Percentiles rank a stretch among this genome's conserved stretches.
Evolutionary conservation across 1,140 invertebrate species (phyloP).

Genomic region (Hycleus cichorii): DNA sequence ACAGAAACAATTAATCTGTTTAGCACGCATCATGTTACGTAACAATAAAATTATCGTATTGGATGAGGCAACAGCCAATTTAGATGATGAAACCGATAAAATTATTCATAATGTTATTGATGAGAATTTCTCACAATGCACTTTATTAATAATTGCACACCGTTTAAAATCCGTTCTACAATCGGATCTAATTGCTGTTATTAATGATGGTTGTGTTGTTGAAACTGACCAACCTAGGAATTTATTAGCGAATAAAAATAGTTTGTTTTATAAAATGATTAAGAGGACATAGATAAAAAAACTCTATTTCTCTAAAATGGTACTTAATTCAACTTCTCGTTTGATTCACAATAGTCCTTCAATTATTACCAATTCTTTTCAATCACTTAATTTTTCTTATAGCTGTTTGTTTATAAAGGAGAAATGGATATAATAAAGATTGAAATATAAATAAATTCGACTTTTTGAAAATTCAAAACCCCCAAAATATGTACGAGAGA

Average conservation of each 20-base stretch:
- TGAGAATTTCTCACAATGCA: conserved; percentile 61
- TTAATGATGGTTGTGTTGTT: conserved; percentile 55
- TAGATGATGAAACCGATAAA: conserved; percentile 62
- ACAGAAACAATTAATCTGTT: conserved; percentile 70
- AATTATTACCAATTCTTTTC: no score
- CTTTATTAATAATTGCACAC: conserved; percentile 79
- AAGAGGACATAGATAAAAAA: conserved; percentile 47
- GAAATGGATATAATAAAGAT: no score
- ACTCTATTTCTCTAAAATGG: no score
- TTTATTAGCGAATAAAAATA: conserved; percentile 54
- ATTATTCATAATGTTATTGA: conserved; percentile 62
- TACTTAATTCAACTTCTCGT: no score
- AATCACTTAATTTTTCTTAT: no score
- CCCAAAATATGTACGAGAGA: no score
- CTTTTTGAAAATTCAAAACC: no score
- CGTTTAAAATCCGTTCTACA: conserved; percentile 77
- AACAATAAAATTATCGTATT: conserved; percentile 71
- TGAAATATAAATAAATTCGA: no score
- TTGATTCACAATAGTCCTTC: no score
- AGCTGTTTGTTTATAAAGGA: no score
- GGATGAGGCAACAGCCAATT: conserved; percentile 68
- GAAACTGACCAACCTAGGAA: conserved; percentile 66
- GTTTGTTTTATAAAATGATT: conserved; percentile 61
- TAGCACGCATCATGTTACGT: conserved; percentile 66
- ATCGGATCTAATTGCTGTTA: conserved; percentile 64